Percentiles rank a stretch among this genome's conserved stretches.
Conservation (phyloP, 2,113 vertebrate genomes). For the Silurus glanis region DNA sequence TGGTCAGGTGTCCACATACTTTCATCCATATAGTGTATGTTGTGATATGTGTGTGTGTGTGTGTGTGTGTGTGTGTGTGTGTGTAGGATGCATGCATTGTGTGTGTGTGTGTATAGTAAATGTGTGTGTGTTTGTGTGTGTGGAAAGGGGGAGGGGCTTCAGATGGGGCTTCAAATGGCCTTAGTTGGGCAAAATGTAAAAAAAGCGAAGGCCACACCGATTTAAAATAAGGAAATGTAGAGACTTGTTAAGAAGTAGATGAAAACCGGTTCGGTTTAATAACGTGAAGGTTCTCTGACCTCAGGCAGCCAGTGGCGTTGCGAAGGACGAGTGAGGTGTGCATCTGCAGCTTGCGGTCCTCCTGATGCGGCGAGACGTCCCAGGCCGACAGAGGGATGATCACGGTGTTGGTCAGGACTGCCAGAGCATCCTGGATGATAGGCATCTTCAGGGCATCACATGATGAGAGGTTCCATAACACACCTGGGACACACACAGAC, state of each 20-base stretch:
- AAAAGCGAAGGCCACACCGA: too few species aligned
- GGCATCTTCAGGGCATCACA: slow-evolving; percentile 99
- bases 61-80: too few species aligned
- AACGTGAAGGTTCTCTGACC: slow-evolving; percentile 69
- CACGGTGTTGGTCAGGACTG: slow-evolving; percentile 94
- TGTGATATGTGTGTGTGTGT: too few species aligned
- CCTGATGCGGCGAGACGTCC: slow-evolving; percentile 93
- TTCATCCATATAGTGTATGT: too few species aligned
- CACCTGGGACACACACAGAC: slow-evolving; percentile 72
- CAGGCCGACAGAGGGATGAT: slow-evolving; percentile 96
- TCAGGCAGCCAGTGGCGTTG: slow-evolving; percentile 98
- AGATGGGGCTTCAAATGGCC: too few species aligned
- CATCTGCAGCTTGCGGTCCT: slow-evolving; percentile 93
- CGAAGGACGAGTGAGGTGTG: slow-evolving; percentile 98
- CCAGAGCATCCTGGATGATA: slow-evolving; percentile 97
- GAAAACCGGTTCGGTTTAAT: neutral
- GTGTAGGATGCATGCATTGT: too few species aligned
- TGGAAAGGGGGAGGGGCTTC: too few species aligned
- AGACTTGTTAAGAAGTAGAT: neutral
- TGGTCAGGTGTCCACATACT: too few species aligned
- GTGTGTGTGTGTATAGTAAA: too few species aligned
- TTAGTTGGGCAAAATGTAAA: too few species aligned
- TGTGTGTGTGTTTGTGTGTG: too few species aligned
- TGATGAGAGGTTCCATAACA: slow-evolving; percentile 97
- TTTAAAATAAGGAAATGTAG: too few species aligned